Evolutionary conservation across 2,888 invertebrate genomes (phyloP), one percentile per base, ranked within the genome.

Genomic region (Dione juno): DNA sequence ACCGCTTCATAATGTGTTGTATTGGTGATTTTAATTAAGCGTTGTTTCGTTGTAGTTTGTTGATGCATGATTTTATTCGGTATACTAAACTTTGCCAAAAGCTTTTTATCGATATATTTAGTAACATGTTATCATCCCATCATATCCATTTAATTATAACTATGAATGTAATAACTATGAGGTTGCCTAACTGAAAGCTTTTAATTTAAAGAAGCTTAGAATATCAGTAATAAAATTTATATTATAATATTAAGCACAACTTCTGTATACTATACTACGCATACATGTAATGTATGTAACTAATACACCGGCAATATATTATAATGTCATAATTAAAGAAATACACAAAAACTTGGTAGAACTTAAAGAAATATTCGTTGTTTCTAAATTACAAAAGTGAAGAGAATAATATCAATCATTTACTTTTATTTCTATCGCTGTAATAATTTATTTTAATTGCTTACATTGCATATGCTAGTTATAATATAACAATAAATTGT

Each of bases 101-200:
- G 21, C 10, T 28, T 28, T 28, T 28, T 28, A 28, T 28, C 5
- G 28, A 57, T 57, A 37, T 11, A 10, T 57, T 37, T 57, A 16
- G n/a, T 37, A 13, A 57, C 10, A 40, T 57, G 40, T 37, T 61
- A n/a, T 43, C n/a, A 28, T 61, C 16, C 11, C 45, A 35, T 61
- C 16, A 45, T 28, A 16, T 61, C 35, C 61, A 61, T 45, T 61
- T 61, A 61, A 16, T 45, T 35, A n/a, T 61, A 28, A 61, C 45
- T 61, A 28, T 61, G 28, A 10, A 3, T 28, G 28, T 45, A 41
- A 41, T 59, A 21, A 13, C 43, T 21, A 61, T 28, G 16, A 37
- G 16, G 10, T 11, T 37, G 16, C 9, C 28, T 53, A 59, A 59
- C 37, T 13, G 19, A 41, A 21, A 43, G 9, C 14, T 43, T 59